Base-by-base conservation (phyloP, 1,140 invertebrate species). In the Drosophila lacertosa region DNA sequence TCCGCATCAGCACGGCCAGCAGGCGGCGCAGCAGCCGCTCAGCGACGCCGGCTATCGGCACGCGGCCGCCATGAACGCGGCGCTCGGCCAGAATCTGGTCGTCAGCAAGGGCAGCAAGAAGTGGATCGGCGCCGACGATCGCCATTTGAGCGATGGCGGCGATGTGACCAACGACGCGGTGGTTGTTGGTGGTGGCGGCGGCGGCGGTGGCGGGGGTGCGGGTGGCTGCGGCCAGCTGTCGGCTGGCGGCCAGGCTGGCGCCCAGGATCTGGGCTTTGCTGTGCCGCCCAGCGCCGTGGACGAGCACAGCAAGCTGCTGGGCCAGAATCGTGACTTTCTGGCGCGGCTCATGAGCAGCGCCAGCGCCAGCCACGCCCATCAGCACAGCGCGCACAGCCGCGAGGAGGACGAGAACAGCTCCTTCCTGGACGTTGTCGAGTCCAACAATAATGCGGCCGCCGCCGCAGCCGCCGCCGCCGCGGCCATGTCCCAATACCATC, bases 81-180 rank as follows among this genome's bases (percentile, higher is more conserved):
- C 83, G 1, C 47, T 89, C 5, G 90, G 90, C 18, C 84, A 91
- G 42, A 91, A 91, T 67, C 69, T 91, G 59, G 90, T 91, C 42
- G 89, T 91, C 42, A 91, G 89, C 64, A 91, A 91, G 63, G 90
- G 90, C 13, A 91, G 90, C 69, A 91, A 91, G 40, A 91, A 91
- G 29, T 91, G 90, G 90, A 91, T 91, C 13, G 82, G 89, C 1
- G 82, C 73, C 11, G 84, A 89, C 20, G 83, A 90, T 70, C 69
- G 77, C 0, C 80, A 90, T 60, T 45, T 89, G 3, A 69, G 70
- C 37, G 71, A 82, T 44, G 68, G 74, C 13, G 72, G 65, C 20
- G 80, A 88, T 15, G 83, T 83, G 35, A 66, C 65, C 40, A 70
- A 75, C 9, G 74, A 74, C 11, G 59, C 60, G 13, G 53, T 35